phyloP scores from a whole-genome alignment of 92 coral and sea anemone genomes.

The Pocillopora meandrina region DNA sequence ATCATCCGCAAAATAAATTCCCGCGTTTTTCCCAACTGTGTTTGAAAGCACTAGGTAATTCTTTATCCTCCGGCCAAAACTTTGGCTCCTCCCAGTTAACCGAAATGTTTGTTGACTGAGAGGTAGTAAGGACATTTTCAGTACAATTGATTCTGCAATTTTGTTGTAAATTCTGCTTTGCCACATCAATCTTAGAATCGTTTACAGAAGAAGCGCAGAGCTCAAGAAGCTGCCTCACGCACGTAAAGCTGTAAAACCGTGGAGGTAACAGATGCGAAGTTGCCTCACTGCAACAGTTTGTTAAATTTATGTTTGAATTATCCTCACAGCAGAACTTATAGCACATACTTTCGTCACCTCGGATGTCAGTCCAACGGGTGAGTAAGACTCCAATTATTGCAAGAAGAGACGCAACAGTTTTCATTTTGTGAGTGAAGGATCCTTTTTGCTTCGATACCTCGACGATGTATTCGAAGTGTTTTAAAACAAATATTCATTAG shows the following conservation, averaged over 20 bases:
- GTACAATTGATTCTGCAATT: background rate
- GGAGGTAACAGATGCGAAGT: background rate
- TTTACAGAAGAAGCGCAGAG: background rate
- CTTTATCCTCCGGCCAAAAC: background rate
- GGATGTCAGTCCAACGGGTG: too few relatives aligned
- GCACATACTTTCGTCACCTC: background rate
- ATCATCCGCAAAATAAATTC: constrained; percentile 14
- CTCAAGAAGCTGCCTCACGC: background rate
- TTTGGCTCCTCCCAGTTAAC: background rate
- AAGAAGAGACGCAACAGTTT: too few relatives aligned
- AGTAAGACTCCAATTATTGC: too few relatives aligned
- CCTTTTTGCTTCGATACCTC: too few relatives aligned
- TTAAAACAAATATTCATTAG: too few relatives aligned
- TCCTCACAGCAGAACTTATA: background rate
- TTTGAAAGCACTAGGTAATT: background rate
- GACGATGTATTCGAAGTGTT: too few relatives aligned
- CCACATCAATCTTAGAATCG: background rate
- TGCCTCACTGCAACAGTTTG: background rate
- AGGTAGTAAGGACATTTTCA: too few relatives aligned
- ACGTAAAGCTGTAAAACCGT: background rate
- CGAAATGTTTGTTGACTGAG: background rate
- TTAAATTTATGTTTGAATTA: background rate
- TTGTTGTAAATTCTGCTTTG: background rate
- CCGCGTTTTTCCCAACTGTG: background rate
- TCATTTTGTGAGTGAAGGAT: too few relatives aligned